phyloP scores from a whole-genome alignment of 2,797 vertebrate genomes.

The Tangara arthus region DNA sequence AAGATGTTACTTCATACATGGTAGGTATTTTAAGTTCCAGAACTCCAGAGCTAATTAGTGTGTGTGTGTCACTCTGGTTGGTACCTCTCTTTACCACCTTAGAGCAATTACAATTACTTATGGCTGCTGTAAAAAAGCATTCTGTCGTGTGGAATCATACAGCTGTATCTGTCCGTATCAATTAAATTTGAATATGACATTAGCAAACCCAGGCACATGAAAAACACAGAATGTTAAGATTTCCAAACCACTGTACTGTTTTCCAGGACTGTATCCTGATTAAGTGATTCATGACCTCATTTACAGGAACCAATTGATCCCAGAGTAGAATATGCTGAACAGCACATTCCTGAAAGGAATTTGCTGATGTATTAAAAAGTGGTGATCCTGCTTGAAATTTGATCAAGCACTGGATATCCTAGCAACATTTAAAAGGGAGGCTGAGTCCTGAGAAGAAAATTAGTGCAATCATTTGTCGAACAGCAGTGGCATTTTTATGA shows the following conservation, averaged over 20 bases:
- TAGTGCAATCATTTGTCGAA: not conserved
- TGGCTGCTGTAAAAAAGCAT: not conserved
- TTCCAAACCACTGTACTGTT: not conserved
- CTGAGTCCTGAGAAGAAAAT: constrained; percentile 38
- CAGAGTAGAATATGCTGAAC: not conserved
- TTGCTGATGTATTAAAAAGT: constrained; percentile 18
- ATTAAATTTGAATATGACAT: not conserved
- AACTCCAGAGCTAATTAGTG: not conserved
- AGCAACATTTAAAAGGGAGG: constrained; percentile 8
- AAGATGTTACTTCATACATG: not conserved
- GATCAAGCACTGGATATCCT: not conserved
- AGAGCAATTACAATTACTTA: not conserved
- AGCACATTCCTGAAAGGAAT: constrained; percentile 40
- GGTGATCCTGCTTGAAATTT: not conserved
- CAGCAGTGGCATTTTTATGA: not conserved
- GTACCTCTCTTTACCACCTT: not conserved
- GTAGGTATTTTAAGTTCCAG: not conserved
- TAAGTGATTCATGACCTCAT: constrained; percentile 18
- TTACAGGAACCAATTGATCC: constrained; percentile 46
- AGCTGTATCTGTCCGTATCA: not conserved
- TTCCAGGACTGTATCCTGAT: not conserved
- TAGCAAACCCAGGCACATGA: not conserved
- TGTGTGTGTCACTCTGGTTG: not conserved
- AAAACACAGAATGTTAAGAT: not conserved
- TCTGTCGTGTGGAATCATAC: not conserved